phyloP scores from a whole-genome alignment of 1,140 invertebrate species.

The Branchinecta lynchi region DNA sequence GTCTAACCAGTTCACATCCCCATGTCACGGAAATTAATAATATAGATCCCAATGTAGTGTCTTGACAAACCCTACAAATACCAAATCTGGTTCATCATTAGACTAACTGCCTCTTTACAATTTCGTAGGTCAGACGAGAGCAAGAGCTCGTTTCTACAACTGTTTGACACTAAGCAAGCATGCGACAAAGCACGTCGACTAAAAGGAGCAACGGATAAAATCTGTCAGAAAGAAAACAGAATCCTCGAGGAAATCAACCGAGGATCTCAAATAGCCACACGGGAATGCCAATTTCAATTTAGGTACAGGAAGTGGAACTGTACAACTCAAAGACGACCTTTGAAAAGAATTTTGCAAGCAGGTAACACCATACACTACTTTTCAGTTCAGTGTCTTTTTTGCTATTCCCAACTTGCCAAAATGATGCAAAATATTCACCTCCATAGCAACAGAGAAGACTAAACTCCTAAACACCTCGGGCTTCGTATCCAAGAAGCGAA shows the following conservation, averaged over 20 bases:
- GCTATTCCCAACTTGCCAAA: neutral
- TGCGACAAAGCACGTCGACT: slow-evolving; percentile 62
- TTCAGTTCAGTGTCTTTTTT: neutral
- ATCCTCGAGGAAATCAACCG: slow-evolving; percentile 56
- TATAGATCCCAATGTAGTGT: no score
- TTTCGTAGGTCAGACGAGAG: neutral
- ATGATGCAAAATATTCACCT: no score
- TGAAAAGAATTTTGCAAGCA: slow-evolving; percentile 60
- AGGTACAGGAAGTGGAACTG: slow-evolving; percentile 68
- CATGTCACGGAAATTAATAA: no score
- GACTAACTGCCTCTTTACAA: no score
- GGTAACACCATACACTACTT: slow-evolving; percentile 38
- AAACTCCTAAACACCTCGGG: no score
- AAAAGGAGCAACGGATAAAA: slow-evolving; percentile 45
- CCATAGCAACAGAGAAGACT: no score
- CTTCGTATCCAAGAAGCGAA: no score
- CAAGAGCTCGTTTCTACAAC: neutral
- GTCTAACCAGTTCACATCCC: no score
- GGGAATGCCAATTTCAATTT: slow-evolving; percentile 71
- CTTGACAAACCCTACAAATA: no score
- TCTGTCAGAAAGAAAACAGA: slow-evolving; percentile 54
- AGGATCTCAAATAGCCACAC: slow-evolving; percentile 57
- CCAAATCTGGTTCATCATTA: no score
- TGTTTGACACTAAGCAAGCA: slow-evolving; percentile 70
- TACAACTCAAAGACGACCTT: slow-evolving; percentile 53